Evolutionary conservation across 2,797 vertebrate species (phyloP).

Genomic region (Myiotriccus ornatus): DNA sequence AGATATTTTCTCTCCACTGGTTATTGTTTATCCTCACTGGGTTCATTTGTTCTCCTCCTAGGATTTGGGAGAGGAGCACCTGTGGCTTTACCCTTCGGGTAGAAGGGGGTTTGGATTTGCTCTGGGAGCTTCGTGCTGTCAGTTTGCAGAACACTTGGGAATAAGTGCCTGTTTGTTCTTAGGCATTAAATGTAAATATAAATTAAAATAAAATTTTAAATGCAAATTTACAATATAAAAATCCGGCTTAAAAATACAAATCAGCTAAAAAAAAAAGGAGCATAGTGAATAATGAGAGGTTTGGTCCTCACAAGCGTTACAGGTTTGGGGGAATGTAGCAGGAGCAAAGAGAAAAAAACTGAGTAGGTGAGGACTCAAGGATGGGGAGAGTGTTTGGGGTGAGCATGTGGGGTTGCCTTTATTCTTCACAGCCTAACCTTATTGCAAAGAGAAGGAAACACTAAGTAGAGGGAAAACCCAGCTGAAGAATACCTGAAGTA

Average conservation of each 20-base stretch:
- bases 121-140: neutral
- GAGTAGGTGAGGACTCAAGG: neutral
- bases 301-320: neutral
- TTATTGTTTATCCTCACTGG: neutral
- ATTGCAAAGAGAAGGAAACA: neutral
- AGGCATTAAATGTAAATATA: neutral
- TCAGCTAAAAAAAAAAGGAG: neutral
- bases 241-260: neutral
- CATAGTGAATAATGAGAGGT: accelerated
- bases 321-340: neutral
- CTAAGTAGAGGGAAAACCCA: neutral
- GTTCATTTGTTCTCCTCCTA: neutral
- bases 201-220: neutral
- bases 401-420: neutral
- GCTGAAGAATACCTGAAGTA: neutral
- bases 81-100: neutral
- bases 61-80: neutral
- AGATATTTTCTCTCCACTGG: neutral
- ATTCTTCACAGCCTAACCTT: neutral
- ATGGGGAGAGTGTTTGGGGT: neutral
- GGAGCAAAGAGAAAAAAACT: neutral
- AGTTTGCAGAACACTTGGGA: neutral
- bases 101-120: neutral
- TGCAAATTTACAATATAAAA: neutral
- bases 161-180: neutral